Evolutionary conservation across 1,140 invertebrate species (phyloP).

Genomic region (Drosophila willistoni): DNA sequence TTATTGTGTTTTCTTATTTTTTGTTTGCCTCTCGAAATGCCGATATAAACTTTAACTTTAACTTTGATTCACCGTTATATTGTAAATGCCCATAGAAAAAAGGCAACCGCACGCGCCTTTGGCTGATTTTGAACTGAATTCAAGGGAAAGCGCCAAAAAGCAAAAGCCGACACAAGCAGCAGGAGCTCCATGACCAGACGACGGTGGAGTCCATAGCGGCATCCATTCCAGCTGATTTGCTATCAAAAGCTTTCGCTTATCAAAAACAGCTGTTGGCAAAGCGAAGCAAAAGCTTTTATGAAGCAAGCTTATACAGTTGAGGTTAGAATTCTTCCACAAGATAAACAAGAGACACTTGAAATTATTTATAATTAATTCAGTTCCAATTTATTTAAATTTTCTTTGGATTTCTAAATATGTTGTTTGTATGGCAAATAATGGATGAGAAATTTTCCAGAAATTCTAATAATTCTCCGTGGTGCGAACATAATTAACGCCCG

Average conservation of each 20-base stretch:
- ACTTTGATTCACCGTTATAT: constrained; percentile 27
- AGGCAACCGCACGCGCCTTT: constrained; percentile 67
- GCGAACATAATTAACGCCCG: constrained; percentile 91
- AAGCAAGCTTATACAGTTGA: not conserved
- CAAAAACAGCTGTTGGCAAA: constrained; percentile 48
- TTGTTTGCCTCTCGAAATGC: constrained; percentile 22
- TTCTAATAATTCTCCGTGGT: constrained; percentile 88
- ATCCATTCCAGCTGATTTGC: not conserved
- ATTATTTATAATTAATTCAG: not conserved
- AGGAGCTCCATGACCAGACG: constrained; percentile 1
- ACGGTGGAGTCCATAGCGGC: constrained; percentile 13
- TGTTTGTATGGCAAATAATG: constrained; percentile 27
- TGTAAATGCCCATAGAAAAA: constrained; percentile 13
- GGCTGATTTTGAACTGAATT: constrained; percentile 69
- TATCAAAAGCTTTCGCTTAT: constrained; percentile 26
- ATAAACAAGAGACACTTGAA: not conserved
- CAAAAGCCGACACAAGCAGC: constrained; percentile 22
- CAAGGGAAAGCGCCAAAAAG: constrained; percentile 52
- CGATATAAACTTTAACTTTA: constrained; percentile 25
- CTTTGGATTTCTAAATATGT: not conserved
- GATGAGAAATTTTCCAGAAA: not conserved
- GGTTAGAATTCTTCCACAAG: not conserved
- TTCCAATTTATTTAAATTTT: not conserved
- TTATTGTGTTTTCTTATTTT: constrained; percentile 22
- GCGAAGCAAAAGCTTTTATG: constrained; percentile 25